These are phyloP conservation scores for Drosophila trapezifrons DNA, from an alignment of 1,140 invertebrate genomes.

Conservation along the genomic window DNA sequence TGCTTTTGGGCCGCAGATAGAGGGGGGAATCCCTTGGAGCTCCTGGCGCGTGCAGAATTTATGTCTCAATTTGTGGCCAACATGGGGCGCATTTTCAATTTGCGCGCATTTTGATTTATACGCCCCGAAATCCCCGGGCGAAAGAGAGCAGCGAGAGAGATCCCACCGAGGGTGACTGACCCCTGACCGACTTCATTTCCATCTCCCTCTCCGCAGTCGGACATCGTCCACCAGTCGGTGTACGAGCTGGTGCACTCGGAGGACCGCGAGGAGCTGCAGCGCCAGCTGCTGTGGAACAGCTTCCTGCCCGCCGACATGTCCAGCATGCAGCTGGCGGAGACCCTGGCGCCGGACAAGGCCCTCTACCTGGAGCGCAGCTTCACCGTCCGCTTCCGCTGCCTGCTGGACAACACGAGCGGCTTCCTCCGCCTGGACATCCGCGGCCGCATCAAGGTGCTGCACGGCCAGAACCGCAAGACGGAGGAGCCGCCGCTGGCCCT, in stretches of 20 bases:
- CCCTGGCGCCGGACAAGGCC: conserved; percentile 92
- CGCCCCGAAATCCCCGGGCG: conserved; percentile 55
- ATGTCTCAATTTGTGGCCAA: conserved; percentile 81
- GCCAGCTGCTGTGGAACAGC: conserved; percentile 98
- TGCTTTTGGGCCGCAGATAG: conserved; percentile 34
- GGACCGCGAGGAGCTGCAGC: conserved; percentile 98
- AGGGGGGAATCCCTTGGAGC: conserved; percentile 20
- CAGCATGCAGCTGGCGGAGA: conserved; percentile 92
- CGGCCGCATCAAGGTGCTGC: conserved; percentile 97
- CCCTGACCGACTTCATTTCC: conserved; percentile 21
- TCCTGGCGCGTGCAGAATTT: conserved; percentile 78
- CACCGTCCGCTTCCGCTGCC: conserved; percentile 98
- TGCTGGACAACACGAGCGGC: conserved; percentile 99
- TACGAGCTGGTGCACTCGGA: conserved; percentile 99
- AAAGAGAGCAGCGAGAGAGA: conserved; percentile 38
- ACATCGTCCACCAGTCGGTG: conserved; percentile 99
- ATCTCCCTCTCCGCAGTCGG: conserved; percentile 90
- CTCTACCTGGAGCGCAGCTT: conserved; percentile 96
- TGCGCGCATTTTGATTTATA: conserved; percentile 79
- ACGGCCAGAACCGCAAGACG: conserved; percentile 97
- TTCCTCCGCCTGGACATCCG: conserved; percentile 99
- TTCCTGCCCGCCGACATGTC: conserved; percentile 93
- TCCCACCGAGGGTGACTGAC: conserved; percentile 37
- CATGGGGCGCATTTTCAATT: conserved; percentile 82
- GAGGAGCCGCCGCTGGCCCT: conserved; percentile 96